Evolutionary conservation across 2,113 vertebrate species (phyloP).

Genomic region (Onychostruthus taczanowskii): DNA sequence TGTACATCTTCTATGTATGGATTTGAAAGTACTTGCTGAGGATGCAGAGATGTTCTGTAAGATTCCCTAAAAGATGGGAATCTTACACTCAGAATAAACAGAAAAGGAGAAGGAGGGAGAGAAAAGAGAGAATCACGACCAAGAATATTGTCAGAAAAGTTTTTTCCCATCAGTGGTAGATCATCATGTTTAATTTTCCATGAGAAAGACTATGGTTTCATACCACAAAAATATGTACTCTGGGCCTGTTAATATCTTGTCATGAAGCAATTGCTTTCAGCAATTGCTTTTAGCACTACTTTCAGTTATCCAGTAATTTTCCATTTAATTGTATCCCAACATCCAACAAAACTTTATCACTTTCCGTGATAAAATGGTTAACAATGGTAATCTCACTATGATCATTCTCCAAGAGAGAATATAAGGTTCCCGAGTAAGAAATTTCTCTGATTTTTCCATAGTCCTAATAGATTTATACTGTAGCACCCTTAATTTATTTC

Average conservation of each 20-base stretch:
- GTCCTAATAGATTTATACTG: neutral
- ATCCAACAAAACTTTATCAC: neutral
- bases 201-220: neutral
- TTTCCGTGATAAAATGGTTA: neutral
- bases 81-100: neutral
- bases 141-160: neutral
- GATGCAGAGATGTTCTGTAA: neutral
- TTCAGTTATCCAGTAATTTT: neutral
- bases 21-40: neutral
- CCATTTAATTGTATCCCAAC: neutral
- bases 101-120: neutral
- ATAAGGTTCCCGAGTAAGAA: neutral
- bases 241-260: neutral
- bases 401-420: neutral
- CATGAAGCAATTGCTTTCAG: neutral
- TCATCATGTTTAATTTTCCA: neutral
- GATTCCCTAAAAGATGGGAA: neutral
- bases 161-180: neutral
- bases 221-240: neutral
- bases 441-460: neutral
- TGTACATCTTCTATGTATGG: accelerated
- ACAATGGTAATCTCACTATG: neutral
- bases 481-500: neutral
- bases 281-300: neutral
- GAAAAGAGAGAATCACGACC: neutral